These are phyloP conservation scores for Aurelia coerulea DNA, from an alignment of 30 jellyfish, hydroid and myxozoan species.

Conservation along the genomic window DNA sequence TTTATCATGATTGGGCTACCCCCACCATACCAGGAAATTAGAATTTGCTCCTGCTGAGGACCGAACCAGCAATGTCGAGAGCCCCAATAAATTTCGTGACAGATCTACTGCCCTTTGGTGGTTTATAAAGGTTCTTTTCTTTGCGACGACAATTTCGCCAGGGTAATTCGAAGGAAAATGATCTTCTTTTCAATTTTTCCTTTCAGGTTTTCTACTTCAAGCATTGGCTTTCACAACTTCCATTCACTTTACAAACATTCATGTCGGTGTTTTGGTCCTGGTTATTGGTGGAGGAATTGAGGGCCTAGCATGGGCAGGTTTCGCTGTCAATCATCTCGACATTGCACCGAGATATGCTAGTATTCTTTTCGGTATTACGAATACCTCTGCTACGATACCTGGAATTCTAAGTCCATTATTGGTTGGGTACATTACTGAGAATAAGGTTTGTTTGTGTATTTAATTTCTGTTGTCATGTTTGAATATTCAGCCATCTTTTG, in stretches of 20 bases:
- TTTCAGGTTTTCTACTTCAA: conserved; percentile 75
- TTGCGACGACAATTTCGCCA: too few species aligned
- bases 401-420: conserved; percentile 84
- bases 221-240: conserved; percentile 81
- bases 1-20: too few species aligned
- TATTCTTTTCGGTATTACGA: conserved; percentile 89
- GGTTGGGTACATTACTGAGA: conserved; percentile 79
- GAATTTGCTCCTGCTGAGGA: too few species aligned
- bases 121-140: too few species aligned
- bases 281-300: conserved; percentile 91
- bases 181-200: not conserved
- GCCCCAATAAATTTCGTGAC: too few species aligned
- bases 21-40: too few species aligned
- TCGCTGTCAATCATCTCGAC: conserved; percentile 95
- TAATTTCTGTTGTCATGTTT: not conserved
- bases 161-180: too few species aligned
- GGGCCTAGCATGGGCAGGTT: conserved; percentile 97
- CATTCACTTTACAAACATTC: conserved; percentile 44
- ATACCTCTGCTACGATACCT: conserved; percentile 93
- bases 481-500: too few species aligned
- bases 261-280: conserved; percentile 64
- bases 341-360: conserved; percentile 96
- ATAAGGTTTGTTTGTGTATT: conserved; percentile 50
- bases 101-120: too few species aligned
- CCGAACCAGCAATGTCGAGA: too few species aligned